Evolutionary conservation across 2,797 vertebrate genomes (phyloP).

Genomic region (Sandelia bainsii): DNA sequence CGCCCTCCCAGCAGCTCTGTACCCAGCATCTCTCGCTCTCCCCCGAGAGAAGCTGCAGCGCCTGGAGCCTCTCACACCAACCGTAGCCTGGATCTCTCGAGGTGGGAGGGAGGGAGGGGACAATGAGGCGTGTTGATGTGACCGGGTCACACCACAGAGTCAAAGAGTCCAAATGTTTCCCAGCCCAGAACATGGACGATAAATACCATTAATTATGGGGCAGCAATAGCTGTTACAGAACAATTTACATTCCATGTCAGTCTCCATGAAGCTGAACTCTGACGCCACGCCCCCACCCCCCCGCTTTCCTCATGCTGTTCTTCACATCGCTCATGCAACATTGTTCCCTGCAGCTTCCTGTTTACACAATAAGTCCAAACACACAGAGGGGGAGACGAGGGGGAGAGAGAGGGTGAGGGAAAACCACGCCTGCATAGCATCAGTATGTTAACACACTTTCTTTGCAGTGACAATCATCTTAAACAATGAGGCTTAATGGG

Average conservation of each 20-base stretch:
- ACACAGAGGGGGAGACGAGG: constrained; percentile 8
- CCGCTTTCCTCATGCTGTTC: background rate
- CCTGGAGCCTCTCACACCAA: constrained; percentile 40
- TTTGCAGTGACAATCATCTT: constrained; percentile 21
- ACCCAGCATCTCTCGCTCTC: constrained; percentile 33
- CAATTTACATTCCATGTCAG: constrained; percentile 70
- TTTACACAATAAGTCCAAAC: constrained; percentile 73
- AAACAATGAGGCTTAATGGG: constrained; percentile 44
- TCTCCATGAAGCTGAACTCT: constrained; percentile 26
- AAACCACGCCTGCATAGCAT: constrained; percentile 11
- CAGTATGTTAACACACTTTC: constrained; percentile 16
- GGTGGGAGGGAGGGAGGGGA: constrained; percentile 21
- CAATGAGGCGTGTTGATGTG: constrained; percentile 59
- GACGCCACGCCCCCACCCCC: background rate
- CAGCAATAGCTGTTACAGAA: constrained; percentile 56
- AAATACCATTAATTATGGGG: constrained; percentile 69
- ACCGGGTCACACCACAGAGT: constrained; percentile 62
- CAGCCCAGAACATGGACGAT: constrained; percentile 44
- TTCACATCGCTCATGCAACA: constrained; percentile 37
- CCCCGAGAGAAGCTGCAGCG: constrained; percentile 32
- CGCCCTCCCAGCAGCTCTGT: constrained; percentile 43
- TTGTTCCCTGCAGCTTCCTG: constrained; percentile 81
- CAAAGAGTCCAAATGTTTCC: constrained; percentile 60
- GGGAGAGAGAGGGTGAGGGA: constrained; percentile 15
- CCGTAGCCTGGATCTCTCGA: constrained; percentile 26